A percentile compares a stretch with the other conserved stretches of the same genome.
These are phyloP conservation scores for Anser cygnoides DNA, from an alignment of 2,113 vertebrate species.

Conservation along the genomic window DNA sequence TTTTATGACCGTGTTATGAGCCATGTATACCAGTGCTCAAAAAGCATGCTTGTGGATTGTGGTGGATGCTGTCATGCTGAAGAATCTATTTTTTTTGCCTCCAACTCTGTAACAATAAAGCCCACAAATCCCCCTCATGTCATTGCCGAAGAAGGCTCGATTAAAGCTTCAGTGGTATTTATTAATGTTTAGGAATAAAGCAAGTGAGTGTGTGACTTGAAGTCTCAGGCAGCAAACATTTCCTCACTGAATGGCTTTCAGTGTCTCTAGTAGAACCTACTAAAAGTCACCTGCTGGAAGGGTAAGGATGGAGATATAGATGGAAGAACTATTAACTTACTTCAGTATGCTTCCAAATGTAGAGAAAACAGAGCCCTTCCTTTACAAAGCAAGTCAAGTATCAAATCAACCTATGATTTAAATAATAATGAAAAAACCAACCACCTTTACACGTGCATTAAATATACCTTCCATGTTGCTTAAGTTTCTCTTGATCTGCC, in stretches of 20 bases:
- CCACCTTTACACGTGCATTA: neutral
- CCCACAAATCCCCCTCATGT: neutral
- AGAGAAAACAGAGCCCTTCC: neutral
- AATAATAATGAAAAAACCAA: neutral
- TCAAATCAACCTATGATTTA: neutral
- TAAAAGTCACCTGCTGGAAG: neutral
- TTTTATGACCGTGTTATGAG: neutral
- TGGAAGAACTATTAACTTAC: neutral
- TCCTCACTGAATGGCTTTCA: neutral
- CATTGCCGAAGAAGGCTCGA: neutral
- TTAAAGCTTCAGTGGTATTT: neutral
- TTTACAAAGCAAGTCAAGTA: neutral
- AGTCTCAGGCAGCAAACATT: neutral
- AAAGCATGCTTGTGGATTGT: neutral
- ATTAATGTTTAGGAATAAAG: neutral
- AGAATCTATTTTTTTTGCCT: neutral
- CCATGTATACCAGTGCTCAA: neutral
- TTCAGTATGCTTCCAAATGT: neutral
- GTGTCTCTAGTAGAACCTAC: neutral
- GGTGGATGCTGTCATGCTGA: neutral
- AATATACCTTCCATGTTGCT: constrained; percentile 60
- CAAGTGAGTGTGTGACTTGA: neutral
- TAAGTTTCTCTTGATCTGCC: constrained; percentile 63
- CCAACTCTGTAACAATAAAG: neutral
- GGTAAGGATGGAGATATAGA: neutral